Evolutionary conservation across 2,797 vertebrate genomes (phyloP).

Genomic region (Gymnopithys bicolor): DNA sequence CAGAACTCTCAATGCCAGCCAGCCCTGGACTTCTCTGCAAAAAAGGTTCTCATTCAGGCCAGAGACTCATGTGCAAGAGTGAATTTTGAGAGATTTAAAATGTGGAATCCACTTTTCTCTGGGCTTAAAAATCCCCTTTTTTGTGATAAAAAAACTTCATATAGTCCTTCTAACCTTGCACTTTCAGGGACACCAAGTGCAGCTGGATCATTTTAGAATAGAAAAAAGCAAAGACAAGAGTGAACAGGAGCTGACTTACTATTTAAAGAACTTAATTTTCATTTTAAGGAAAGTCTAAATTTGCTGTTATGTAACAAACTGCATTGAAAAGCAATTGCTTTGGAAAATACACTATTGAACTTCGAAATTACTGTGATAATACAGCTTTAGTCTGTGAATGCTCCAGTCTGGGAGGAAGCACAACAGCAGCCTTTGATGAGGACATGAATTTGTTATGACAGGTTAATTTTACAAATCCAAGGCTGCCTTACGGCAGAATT

Average conservation of each 20-base stretch:
- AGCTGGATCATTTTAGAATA: not conserved
- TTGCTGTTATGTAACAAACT: slow-evolving; percentile 55
- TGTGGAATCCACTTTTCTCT: not conserved
- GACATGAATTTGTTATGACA: slow-evolving; percentile 74
- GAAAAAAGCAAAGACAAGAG: not conserved
- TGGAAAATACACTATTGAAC: slow-evolving; percentile 51
- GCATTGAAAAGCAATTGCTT: slow-evolving; percentile 63
- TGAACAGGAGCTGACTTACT: not conserved
- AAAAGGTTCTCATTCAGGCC: not conserved
- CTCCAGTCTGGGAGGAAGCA: slow-evolving; percentile 47
- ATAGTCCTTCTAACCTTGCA: not conserved
- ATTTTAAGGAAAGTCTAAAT: slow-evolving; percentile 25
- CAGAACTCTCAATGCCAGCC: not conserved
- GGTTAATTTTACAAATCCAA: slow-evolving; percentile 66
- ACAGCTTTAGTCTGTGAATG: slow-evolving; percentile 29
- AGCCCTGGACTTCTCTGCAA: not conserved
- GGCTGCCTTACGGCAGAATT: slow-evolving; percentile 56
- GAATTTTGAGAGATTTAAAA: not conserved
- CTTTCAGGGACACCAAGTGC: not conserved
- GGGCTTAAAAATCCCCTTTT: not conserved
- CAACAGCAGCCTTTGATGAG: slow-evolving; percentile 63
- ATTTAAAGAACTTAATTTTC: slow-evolving; percentile 51
- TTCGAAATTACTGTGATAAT: slow-evolving; percentile 60
- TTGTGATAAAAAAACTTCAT: not conserved
- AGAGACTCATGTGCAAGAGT: not conserved